Evolutionary conservation across 1,140 invertebrate species (phyloP).

Genomic region (Heliconius melpomene): DNA sequence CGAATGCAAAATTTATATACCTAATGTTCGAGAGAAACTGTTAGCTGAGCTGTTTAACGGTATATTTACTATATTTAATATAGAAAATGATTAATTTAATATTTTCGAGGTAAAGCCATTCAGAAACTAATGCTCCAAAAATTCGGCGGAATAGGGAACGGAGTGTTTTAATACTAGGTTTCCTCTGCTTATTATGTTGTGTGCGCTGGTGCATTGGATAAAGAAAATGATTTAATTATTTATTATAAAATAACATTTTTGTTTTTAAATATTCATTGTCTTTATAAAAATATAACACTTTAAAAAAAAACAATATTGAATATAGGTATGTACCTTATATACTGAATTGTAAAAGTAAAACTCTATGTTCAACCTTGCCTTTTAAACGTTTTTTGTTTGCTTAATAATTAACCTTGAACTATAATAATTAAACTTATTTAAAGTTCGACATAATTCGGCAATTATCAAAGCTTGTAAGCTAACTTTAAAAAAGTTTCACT

Average conservation of each 20-base stretch:
- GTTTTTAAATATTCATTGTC: not conserved
- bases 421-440: not conserved
- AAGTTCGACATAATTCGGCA: not conserved
- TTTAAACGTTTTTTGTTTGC: not conserved
- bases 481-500: not conserved
- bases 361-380: too few relatives aligned
- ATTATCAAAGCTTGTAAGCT: not conserved
- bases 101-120: too few relatives aligned
- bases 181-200: too few relatives aligned
- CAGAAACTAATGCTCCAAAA: too few relatives aligned
- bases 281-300: too few relatives aligned
- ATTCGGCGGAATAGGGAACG: too few relatives aligned
- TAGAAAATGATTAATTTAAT: not conserved
- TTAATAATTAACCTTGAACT: conserved; percentile 1
- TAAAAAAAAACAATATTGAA: too few relatives aligned
- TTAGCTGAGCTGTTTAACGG: not conserved
- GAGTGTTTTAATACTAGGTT: too few relatives aligned
- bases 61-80: not conserved
- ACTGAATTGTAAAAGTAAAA: too few relatives aligned
- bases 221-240: not conserved
- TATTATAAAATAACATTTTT: not conserved
- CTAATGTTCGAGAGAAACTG: conserved; percentile 19
- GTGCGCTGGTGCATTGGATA: not conserved
- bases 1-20: conserved; percentile 39
- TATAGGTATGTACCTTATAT: too few relatives aligned